A percentile compares a stretch with the other conserved stretches of the same genome.
Evolutionary conservation across 2,888 invertebrate species (phyloP).

Genomic region (Alloplasta piceator): DNA sequence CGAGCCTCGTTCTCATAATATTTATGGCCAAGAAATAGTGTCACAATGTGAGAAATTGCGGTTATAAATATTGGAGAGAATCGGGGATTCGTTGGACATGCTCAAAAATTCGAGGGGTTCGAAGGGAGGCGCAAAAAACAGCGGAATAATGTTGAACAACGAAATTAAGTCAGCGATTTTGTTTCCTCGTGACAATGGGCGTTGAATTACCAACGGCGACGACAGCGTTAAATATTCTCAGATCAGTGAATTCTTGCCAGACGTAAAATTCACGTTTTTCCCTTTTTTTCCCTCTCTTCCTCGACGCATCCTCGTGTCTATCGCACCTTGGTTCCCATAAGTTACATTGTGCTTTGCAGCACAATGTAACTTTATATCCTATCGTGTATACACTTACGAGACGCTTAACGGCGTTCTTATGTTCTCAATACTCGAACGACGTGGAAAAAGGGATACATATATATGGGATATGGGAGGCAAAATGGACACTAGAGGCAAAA

Average conservation of each 20-base stretch:
- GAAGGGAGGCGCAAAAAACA: not conserved
- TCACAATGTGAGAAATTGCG: too few relatives aligned
- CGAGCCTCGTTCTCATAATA: too few relatives aligned
- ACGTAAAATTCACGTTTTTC: slow-evolving; percentile 59
- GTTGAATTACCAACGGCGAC: slow-evolving; percentile 49
- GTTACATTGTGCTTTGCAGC: slow-evolving; percentile 64
- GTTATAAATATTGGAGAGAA: too few relatives aligned
- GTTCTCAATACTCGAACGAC: slow-evolving; percentile 36
- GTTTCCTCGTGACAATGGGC: slow-evolving; percentile 48
- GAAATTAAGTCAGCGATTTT: slow-evolving; percentile 39
- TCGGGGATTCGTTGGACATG: too few relatives aligned
- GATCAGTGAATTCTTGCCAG: slow-evolving; percentile 66
- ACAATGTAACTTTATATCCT: slow-evolving; percentile 78
- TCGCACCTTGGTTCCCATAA: slow-evolving; percentile 74
- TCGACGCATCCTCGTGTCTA: slow-evolving; percentile 50
- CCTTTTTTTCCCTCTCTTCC: slow-evolving; percentile 51
- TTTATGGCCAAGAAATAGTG: too few relatives aligned
- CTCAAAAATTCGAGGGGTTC: not conserved
- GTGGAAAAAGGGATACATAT: slow-evolving; percentile 1
- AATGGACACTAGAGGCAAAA: too few relatives aligned
- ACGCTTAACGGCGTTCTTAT: slow-evolving; percentile 58
- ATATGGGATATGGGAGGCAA: too few relatives aligned
- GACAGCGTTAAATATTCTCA: slow-evolving; percentile 52
- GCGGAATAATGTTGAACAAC: slow-evolving; percentile 4
- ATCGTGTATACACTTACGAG: slow-evolving; percentile 52